Evolutionary conservation across 2,888 invertebrate species (phyloP), one percentile per base, ranked within the genome.

Genomic region (Archaeoteleia sp.): DNA sequence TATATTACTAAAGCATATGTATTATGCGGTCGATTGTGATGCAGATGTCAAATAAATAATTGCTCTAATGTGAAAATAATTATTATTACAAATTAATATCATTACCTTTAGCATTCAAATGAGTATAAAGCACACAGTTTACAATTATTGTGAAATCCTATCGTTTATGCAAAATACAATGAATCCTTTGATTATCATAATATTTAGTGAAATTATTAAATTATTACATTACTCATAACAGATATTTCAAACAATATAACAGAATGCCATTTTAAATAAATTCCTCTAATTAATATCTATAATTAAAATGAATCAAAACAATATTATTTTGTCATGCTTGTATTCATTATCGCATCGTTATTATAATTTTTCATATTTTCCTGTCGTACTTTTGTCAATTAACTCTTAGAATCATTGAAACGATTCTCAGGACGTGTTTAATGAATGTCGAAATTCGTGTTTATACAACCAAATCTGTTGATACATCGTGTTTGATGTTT

Each of bases 81-180:
- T 43, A 60, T 51, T 60, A 39, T 32, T 43, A 37, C 51, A 37
- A 37, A 51, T 49, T 40, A 58, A 58, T 35, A 42, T 32, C 49
- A 58, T 58, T 49, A 60, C 35, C 43, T 51, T 51, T 49, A 29
- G 49, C 37, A 51, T 60, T 60, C 60, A 51, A 60, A 51, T 48
- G 20, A 60, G 60, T 45, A 58, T 58, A 42, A 48, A 49, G 34
- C 34, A 58, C 23, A n/a, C 48, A 20, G 6, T 30, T 9, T 14
- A 34, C 27, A 42, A 58, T 49, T 49, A 58, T 58, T 42, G 23
- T 27, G 48, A 34, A 49, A 42, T 32, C 48, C 34, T 58, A 40
- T 25, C 32, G 25, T 58, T 48, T 49, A 34, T 49, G 29, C 40
- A n/a, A 29, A 29, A 42, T 58, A 32, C 49, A 34, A 49, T 42